Evolutionary conservation across 2,888 invertebrate species (phyloP).

Genomic region (Synergus laeviventris): DNA sequence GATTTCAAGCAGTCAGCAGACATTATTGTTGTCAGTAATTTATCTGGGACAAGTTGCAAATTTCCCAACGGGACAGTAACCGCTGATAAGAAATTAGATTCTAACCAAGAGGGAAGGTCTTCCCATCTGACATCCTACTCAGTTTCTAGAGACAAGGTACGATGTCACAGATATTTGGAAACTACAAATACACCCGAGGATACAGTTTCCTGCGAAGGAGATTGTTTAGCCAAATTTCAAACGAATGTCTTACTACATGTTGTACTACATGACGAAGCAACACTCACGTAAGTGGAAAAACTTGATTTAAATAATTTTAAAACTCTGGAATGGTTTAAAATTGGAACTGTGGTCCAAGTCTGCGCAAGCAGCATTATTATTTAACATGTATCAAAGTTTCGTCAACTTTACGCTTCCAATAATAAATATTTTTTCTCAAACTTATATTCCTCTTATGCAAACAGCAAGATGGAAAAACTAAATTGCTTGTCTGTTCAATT

Average conservation of each 20-base stretch:
- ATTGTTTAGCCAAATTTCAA: slow-evolving; percentile 13
- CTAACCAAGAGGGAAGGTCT: slow-evolving; percentile 36
- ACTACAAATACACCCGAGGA: slow-evolving; percentile 42
- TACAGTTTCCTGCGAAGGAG: slow-evolving; percentile 30
- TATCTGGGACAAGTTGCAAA: slow-evolving; percentile 32
- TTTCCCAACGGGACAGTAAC: slow-evolving; percentile 46
- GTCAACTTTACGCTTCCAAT: too few species aligned
- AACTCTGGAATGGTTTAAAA: background rate
- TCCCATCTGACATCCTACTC: slow-evolving; percentile 13
- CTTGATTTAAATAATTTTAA: too few species aligned
- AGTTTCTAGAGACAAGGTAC: slow-evolving; percentile 5
- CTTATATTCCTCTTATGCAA: too few species aligned
- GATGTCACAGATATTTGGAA: slow-evolving; percentile 48
- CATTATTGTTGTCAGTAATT: background rate
- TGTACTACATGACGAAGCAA: background rate
- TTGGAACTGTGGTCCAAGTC: background rate
- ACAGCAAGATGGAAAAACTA: too few species aligned
- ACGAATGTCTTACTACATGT: slow-evolving; percentile 18
- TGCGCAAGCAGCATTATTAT: slow-evolving; percentile 15
- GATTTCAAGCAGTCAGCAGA: slow-evolving; percentile 1
- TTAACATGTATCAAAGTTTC: slow-evolving; percentile 14
- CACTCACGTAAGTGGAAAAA: slow-evolving; percentile 9
- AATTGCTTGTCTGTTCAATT: too few species aligned
- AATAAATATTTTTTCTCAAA: too few species aligned
- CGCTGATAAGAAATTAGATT: slow-evolving; percentile 50